A percentile compares a stretch with the other conserved stretches of the same genome.
These are phyloP conservation scores for Parnassius orleans DNA, from an alignment of 2,888 invertebrate species.

Conservation along the genomic window DNA sequence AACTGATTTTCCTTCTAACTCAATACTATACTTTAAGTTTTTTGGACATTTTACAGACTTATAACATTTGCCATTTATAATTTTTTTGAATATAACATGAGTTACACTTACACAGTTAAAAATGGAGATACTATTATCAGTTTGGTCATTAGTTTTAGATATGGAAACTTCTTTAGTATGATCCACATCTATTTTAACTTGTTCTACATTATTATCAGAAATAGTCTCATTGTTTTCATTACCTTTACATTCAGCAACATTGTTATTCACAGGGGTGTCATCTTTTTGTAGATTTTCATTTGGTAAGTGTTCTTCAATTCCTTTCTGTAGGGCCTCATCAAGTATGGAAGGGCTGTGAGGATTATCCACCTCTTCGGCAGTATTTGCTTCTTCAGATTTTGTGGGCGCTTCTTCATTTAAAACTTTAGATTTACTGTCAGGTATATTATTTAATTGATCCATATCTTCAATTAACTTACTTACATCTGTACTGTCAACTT, in stretches of 20 bases:
- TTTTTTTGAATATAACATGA: slow-evolving; percentile 67
- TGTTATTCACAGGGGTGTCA: slow-evolving; percentile 19
- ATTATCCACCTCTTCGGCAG: slow-evolving; percentile 47
- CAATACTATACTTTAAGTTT: slow-evolving; percentile 68
- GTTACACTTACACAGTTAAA: slow-evolving; percentile 44
- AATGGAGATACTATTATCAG: slow-evolving; percentile 27
- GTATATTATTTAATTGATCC: slow-evolving; percentile 42
- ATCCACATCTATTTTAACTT: slow-evolving; percentile 12
- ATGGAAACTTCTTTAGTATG: slow-evolving; percentile 13
- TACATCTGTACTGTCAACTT: slow-evolving; percentile 53
- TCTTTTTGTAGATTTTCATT: slow-evolving; percentile 29
- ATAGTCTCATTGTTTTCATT: slow-evolving; percentile 20
- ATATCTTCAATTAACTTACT: slow-evolving; percentile 52
- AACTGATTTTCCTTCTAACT: slow-evolving; percentile 64
- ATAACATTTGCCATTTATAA: slow-evolving; percentile 52
- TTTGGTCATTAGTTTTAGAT: slow-evolving; percentile 31
- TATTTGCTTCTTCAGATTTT: slow-evolving; percentile 29
- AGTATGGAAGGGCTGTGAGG: slow-evolving; percentile 70
- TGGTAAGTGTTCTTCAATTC: slow-evolving; percentile 61
- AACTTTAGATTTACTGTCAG: slow-evolving; percentile 34
- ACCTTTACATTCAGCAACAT: slow-evolving; percentile 17
- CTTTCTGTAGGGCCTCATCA: slow-evolving; percentile 62
- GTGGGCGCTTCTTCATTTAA: slow-evolving; percentile 29
- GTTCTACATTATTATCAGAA: slow-evolving; percentile 24
- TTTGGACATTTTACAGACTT: slow-evolving; percentile 70